A percentile compares a stretch with the other conserved stretches of the same genome.
Evolutionary conservation across 37 sponge, comb jelly and placozoan genomes (phyloP).

Genomic region (Axinella damicornis): DNA sequence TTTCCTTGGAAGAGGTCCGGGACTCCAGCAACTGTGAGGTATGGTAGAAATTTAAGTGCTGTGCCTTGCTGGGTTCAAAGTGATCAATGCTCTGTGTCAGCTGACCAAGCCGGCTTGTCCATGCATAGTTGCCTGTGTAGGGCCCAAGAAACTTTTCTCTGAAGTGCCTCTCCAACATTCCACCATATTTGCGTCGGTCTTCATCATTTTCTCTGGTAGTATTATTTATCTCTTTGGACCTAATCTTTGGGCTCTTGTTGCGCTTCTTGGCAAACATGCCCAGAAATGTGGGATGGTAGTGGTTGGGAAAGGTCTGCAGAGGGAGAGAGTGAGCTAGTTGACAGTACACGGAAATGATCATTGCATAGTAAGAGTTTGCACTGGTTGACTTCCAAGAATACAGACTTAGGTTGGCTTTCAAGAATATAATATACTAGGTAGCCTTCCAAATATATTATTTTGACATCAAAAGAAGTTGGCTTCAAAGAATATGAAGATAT

Average conservation of each 20-base stretch:
- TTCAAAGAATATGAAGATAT: no score
- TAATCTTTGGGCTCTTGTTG: not conserved
- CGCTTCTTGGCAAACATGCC: not conserved
- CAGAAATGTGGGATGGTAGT: conserved; percentile 44
- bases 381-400: no score
- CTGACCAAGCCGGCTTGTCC: not conserved
- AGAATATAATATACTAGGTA: no score
- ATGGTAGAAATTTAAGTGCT: conserved; percentile 10
- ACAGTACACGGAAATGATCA: no score
- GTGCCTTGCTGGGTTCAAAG: conserved; percentile 19
- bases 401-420: no score
- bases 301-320: conserved; percentile 35
- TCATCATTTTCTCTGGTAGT: conserved; percentile 47
- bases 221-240: not conserved
- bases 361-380: no score
- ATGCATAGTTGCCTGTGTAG: conserved; percentile 22
- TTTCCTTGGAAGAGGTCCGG: not conserved
- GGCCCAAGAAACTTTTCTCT: not conserved
- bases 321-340: not conserved
- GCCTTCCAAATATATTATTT: no score
- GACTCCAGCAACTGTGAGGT: not conserved
- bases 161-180: not conserved
- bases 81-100: conserved; percentile 4
- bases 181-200: conserved; percentile 35
- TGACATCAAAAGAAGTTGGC: no score